A percentile compares a stretch with the other conserved stretches of the same genome.
Evolutionary conservation across 2,888 invertebrate species (phyloP).

Genomic region (Hydrotaea cyrtoneurina): DNA sequence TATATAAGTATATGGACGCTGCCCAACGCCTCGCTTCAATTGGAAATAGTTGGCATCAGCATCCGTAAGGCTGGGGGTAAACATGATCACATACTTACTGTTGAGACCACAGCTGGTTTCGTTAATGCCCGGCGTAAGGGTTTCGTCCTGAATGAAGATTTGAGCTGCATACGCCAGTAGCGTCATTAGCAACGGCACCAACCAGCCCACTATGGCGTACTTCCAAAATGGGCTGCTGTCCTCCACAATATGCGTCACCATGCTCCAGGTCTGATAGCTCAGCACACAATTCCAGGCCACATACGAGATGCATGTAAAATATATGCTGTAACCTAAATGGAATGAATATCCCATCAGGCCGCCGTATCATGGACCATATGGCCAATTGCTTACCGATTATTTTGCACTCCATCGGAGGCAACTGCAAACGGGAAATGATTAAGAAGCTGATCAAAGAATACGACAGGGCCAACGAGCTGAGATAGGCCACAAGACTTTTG

Average conservation of each 20-base stretch:
- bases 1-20: conserved; percentile 47
- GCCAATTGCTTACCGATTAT: conserved; percentile 44
- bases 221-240: conserved; percentile 1
- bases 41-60: no score
- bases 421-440: conserved; percentile 8
- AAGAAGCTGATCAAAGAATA: conserved; percentile 44
- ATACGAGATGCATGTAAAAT: conserved; percentile 42
- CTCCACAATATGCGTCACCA: background rate
- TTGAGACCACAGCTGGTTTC: conserved; percentile 38
- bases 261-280: no score
- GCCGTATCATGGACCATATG: no score
- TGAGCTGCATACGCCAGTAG: conserved; percentile 38
- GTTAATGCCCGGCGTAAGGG: conserved; percentile 47
- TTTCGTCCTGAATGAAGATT: background rate
- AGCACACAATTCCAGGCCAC: conserved; percentile 53
- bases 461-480: conserved; percentile 31
- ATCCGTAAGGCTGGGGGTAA: no score
- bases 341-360: background rate
- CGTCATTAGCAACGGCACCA: conserved; percentile 43
- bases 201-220: conserved; percentile 36
- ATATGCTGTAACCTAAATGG: conserved; percentile 33
- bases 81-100: conserved; percentile 27
- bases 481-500: conserved; percentile 47
- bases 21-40: conserved; percentile 53
- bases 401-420: conserved; percentile 4